A percentile compares a stretch with the other conserved stretches of the same genome.
Conservation (phyloP, 2,113 vertebrate species). For the Prionailurus bengalensis region DNA sequence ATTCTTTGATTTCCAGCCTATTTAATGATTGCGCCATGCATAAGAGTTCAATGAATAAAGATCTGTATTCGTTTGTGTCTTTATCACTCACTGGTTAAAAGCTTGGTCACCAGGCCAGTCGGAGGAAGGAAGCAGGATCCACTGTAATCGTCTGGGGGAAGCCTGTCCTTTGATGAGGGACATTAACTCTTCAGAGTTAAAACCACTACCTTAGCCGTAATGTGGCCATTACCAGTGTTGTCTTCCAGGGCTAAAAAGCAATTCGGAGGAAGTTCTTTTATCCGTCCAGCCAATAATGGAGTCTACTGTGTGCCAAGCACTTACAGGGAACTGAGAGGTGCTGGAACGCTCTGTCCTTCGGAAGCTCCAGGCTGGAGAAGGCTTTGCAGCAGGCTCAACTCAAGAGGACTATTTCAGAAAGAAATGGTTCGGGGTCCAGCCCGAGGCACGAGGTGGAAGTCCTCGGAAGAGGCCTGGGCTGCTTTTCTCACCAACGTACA, state of each 20-base stretch:
- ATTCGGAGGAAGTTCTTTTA: not conserved
- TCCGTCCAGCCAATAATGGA: not conserved
- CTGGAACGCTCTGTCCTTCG: not conserved
- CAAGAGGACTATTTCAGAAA: not conserved
- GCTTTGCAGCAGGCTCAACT: not conserved
- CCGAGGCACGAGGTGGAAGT: not conserved
- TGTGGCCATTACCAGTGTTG: not conserved
- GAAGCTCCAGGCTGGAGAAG: not conserved
- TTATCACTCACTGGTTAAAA: not conserved
- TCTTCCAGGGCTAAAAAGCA: not conserved
- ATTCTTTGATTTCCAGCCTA: not conserved
- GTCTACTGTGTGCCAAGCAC: not conserved
- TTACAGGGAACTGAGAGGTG: not conserved
- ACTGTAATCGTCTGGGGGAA: not conserved
- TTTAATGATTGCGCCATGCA: not conserved
- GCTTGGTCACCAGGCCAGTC: not conserved
- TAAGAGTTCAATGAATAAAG: not conserved
- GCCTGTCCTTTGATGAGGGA: not conserved
- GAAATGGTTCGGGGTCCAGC: not conserved
- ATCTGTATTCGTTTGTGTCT: not conserved
- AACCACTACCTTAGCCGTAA: not conserved
- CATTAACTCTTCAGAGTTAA: not conserved
- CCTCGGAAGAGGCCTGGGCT: accelerated
- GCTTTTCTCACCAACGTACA: not conserved
- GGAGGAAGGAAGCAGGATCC: not conserved